Conservation (phyloP, 1,140 invertebrate genomes). For the Episyrphus balteatus region DNA sequence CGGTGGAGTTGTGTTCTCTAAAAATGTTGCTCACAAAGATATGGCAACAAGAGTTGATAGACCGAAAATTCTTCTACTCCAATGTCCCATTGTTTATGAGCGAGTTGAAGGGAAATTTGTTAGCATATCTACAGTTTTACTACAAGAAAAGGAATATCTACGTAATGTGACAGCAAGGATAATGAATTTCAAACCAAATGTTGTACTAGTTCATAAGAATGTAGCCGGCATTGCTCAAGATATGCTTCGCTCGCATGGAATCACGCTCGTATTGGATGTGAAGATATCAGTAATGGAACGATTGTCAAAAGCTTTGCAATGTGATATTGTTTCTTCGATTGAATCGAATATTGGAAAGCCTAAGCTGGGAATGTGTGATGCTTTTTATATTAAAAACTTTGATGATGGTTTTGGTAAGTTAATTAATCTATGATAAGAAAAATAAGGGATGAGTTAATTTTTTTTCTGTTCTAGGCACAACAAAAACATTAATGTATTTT, state of each 20-base stretch:
- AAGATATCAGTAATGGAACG: conserved; percentile 75
- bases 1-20: conserved; percentile 80
- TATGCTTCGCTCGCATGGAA: conserved; percentile 61
- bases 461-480: conserved; percentile 32
- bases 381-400: conserved; percentile 67
- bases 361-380: conserved; percentile 73
- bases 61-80: conserved; percentile 74
- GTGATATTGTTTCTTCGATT: conserved; percentile 79
- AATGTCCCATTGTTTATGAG: conserved; percentile 86
- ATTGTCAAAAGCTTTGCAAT: conserved; percentile 69
- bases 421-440: conserved; percentile 2
- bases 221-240: conserved; percentile 85
- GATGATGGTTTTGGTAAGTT: conserved; percentile 23
- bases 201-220: conserved; percentile 82
- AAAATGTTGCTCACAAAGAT: conserved; percentile 83
- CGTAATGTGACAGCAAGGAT: conserved; percentile 83
- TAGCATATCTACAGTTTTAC: conserved; percentile 79
- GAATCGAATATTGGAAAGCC: conserved; percentile 76
- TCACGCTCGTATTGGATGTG: conserved; percentile 82
- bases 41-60: conserved; percentile 74
- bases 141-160: conserved; percentile 88
- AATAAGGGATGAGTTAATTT: conserved; percentile 2
- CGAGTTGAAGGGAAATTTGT: conserved; percentile 81
- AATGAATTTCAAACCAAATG: conserved; percentile 66
- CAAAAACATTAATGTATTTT: conserved; percentile 87